Conservation (phyloP, 1,140 invertebrate genomes). For the Muscidifurax raptorellus region DNA sequence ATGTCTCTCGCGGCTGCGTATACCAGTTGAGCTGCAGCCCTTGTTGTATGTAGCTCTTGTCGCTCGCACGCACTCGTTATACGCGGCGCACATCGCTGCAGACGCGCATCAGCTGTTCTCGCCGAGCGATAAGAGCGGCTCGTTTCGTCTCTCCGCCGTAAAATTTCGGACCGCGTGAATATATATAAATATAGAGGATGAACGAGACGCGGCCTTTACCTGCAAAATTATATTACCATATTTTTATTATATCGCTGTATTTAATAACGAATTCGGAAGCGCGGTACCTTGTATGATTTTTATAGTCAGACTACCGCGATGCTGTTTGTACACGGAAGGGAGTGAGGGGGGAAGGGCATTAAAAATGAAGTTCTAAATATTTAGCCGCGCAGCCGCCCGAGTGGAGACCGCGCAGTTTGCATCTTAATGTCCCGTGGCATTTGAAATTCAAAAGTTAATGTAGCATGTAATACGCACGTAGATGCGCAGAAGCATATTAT, state of each 20-base stretch:
- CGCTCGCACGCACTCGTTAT: conserved; percentile 2
- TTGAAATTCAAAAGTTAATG: conserved; percentile 16
- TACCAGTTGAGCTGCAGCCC: neutral
- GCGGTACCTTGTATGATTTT: too few species aligned
- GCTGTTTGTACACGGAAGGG: too few species aligned
- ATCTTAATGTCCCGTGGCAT: neutral
- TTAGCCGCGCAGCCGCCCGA: neutral
- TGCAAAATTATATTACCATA: too few species aligned
- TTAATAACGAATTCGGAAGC: too few species aligned
- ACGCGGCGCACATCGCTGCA: too few species aligned
- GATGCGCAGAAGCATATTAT: conserved; percentile 1
- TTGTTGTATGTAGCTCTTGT: neutral
- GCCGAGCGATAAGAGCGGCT: neutral
- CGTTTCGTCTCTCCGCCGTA: too few species aligned
- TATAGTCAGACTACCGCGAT: neutral
- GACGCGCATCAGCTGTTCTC: neutral
- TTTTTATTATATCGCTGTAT: too few species aligned
- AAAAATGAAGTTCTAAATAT: neutral
- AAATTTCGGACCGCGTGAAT: too few species aligned
- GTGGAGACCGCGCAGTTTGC: neutral
- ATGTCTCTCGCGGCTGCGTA: neutral
- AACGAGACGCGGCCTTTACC: too few species aligned
- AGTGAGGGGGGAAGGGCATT: neutral
- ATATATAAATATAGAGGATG: too few species aligned
- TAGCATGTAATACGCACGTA: neutral